Evolutionary conservation across 2,888 invertebrate genomes (phyloP).

Genomic region (Parapristionchus giblindavisi): DNA sequence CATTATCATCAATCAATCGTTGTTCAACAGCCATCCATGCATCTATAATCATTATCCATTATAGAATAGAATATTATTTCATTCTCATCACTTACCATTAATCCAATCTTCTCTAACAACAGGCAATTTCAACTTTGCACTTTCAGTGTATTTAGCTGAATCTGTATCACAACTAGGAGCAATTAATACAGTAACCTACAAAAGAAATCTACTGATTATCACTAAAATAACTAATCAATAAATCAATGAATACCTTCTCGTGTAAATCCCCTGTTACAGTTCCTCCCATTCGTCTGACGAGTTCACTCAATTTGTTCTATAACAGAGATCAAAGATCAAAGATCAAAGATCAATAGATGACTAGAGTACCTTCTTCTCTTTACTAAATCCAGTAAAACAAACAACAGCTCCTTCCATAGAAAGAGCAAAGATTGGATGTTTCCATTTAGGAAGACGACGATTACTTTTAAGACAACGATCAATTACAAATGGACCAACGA

Average conservation of each 20-base stretch:
- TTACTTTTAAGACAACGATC: constrained; percentile 42
- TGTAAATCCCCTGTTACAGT: constrained; percentile 39
- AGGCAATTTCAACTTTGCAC: constrained; percentile 37
- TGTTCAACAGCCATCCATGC: constrained; percentile 8
- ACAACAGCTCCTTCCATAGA: constrained; percentile 46
- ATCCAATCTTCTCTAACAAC: constrained; percentile 41
- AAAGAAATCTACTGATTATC: not conserved
- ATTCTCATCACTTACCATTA: constrained; percentile 29
- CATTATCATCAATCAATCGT: not conserved
- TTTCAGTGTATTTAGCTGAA: constrained; percentile 51
- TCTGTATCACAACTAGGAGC: constrained; percentile 45
- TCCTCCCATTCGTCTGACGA: constrained; percentile 52
- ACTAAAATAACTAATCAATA: not conserved
- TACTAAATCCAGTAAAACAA: constrained; percentile 43
- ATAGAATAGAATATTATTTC: not conserved
- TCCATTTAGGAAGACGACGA: constrained; percentile 44
- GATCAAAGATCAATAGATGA: too few relatives aligned
- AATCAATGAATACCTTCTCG: constrained; percentile 28
- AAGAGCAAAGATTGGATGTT: constrained; percentile 49
- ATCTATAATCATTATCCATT: constrained; percentile 2
- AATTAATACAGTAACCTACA: constrained; percentile 50
- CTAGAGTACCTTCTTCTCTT: constrained; percentile 40
- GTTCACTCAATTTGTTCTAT: constrained; percentile 44
- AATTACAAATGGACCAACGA: constrained; percentile 47
- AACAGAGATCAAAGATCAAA: too few relatives aligned